Conservation (phyloP, 2,888 invertebrate genomes). For the Bimastos eiseni region DNA sequence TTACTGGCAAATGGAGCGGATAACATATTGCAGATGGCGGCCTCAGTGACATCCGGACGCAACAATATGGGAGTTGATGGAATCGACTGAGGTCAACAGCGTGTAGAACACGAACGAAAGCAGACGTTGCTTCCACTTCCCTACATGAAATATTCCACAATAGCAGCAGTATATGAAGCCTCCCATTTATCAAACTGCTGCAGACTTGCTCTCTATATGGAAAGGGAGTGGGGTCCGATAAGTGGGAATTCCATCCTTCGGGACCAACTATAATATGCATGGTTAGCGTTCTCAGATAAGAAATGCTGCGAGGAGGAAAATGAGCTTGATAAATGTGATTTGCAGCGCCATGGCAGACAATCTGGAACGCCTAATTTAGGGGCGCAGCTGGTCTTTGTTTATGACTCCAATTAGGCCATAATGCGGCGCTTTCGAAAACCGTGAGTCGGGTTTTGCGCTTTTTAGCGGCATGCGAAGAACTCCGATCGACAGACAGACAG, state of each 20-base stretch:
- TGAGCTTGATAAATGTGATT: neutral
- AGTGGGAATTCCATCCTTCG: neutral
- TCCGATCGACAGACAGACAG: no score
- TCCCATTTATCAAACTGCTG: no score
- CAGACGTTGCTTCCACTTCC: neutral
- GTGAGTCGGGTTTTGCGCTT: neutral
- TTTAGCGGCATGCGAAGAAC: neutral
- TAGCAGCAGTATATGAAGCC: neutral
- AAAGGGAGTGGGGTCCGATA: neutral
- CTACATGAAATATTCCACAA: neutral
- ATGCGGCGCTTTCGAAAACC: neutral
- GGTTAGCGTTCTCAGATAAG: neutral
- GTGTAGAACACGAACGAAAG: neutral
- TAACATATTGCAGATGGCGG: neutral
- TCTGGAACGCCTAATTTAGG: neutral
- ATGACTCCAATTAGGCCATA: neutral
- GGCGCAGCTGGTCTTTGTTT: neutral
- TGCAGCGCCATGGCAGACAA: neutral
- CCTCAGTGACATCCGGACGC: neutral
- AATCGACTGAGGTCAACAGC: neutral
- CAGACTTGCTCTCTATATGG: neutral
- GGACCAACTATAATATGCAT: neutral
- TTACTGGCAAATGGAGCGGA: neutral
- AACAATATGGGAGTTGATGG: neutral
- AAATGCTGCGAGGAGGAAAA: neutral